These are phyloP conservation scores for Drosophila sp. DNA, from an alignment of 1,140 invertebrate genomes.

Conservation along the genomic window DNA sequence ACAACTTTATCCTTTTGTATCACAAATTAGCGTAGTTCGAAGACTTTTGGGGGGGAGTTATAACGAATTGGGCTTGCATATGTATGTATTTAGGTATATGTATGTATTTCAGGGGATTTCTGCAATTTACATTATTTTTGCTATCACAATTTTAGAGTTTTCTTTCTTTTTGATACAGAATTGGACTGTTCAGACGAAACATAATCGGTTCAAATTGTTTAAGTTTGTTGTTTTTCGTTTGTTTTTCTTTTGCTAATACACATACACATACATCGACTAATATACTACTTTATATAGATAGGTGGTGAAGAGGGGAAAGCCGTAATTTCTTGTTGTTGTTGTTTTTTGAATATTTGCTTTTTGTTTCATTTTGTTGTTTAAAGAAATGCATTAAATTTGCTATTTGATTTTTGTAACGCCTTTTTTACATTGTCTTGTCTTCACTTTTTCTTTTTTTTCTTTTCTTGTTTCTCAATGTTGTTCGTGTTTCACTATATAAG, in stretches of 20 bases:
- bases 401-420: constrained; percentile 71
- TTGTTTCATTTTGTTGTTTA: constrained; percentile 40
- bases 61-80: neutral
- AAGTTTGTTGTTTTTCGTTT: constrained; percentile 24
- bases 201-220: constrained; percentile 16
- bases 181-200: constrained; percentile 4
- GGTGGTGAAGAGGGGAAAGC: constrained; percentile 37
- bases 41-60: constrained; percentile 6
- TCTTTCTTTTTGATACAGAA: constrained; percentile 43
- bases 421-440: constrained; percentile 14
- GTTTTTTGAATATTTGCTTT: neutral
- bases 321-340: constrained; percentile 19
- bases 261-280: constrained; percentile 44
- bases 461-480: constrained; percentile 37
- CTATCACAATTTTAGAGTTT: constrained; percentile 75
- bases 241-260: constrained; percentile 36
- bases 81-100: neutral
- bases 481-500: constrained; percentile 29
- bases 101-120: neutral
- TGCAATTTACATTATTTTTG: constrained; percentile 31
- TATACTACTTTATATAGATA: constrained; percentile 24
- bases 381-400: constrained; percentile 69
- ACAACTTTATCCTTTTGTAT: constrained; percentile 35
- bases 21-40: constrained; percentile 49
- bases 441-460: constrained; percentile 7